These are phyloP conservation scores for Cecropterus lyciades DNA, from an alignment of 1,140 invertebrate genomes.

Conservation along the genomic window DNA sequence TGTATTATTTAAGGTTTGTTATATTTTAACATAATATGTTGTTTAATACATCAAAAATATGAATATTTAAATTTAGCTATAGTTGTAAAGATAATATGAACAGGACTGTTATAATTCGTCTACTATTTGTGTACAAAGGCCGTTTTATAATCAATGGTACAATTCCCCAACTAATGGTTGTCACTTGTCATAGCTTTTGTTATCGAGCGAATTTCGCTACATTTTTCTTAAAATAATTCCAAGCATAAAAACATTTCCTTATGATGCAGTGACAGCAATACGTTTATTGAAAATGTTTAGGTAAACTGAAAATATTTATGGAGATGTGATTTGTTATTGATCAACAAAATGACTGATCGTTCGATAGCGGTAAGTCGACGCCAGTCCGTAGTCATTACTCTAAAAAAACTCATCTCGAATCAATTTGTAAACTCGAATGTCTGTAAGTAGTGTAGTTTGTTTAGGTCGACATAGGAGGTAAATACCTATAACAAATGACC, in stretches of 20 bases:
- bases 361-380: constrained; percentile 62
- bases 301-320: not conserved
- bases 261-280: not conserved
- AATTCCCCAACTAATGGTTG: constrained; percentile 67
- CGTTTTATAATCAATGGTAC: not conserved
- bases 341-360: constrained; percentile 61
- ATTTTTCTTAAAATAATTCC: not conserved
- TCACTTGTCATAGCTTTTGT: constrained; percentile 41
- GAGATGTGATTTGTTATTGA: not conserved
- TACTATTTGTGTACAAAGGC: no score
- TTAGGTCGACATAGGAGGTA: not conserved
- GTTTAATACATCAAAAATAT: no score
- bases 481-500: no score
- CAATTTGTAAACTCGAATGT: constrained; percentile 32
- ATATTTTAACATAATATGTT: no score
- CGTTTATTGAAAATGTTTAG: not conserved
- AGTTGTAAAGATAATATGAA: no score
- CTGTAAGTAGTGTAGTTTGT: not conserved
- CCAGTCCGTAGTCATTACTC: not conserved
- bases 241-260: not conserved
- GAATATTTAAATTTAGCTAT: no score
- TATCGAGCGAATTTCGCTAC: not conserved
- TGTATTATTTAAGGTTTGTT: no score
- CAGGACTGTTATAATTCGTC: no score
- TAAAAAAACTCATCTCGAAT: constrained; percentile 35